These are phyloP conservation scores for Metaphire vulgaris DNA, from an alignment of 1,140 invertebrate genomes.

Conservation along the genomic window DNA sequence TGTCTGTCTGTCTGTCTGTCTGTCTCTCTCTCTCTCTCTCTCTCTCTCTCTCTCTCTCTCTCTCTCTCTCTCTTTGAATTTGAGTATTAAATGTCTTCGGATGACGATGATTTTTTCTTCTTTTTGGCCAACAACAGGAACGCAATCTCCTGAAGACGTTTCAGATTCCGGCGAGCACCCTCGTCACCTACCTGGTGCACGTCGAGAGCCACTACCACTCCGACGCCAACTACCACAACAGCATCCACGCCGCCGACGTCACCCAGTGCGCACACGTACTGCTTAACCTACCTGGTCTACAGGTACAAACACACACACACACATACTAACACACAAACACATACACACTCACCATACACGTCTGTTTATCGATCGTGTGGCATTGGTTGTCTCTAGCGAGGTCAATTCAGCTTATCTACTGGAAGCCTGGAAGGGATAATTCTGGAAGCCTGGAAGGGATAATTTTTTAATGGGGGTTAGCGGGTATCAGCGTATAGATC, in stretches of 20 bases:
- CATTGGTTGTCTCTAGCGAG: too few species aligned
- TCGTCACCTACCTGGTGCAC: slow-evolving; percentile 92
- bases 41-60: slow-evolving; percentile 7
- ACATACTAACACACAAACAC: too few species aligned
- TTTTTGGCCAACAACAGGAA: slow-evolving; percentile 60
- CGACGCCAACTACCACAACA: slow-evolving; percentile 55
- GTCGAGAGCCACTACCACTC: slow-evolving; percentile 92
- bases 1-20: not conserved
- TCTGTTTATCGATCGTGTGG: too few species aligned
- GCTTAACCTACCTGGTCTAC: slow-evolving; percentile 79
- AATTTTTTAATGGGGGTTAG: too few species aligned
- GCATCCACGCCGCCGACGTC: slow-evolving; percentile 56
- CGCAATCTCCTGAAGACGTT: slow-evolving; percentile 83
- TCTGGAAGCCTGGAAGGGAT: too few species aligned
- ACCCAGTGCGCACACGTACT: slow-evolving; percentile 54
- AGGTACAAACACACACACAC: slow-evolving; percentile 59
- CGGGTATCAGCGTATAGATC: too few species aligned
- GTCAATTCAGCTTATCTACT: too few species aligned
- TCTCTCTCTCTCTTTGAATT: slow-evolving; percentile 3
- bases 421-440: too few species aligned
- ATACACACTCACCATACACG: too few species aligned
- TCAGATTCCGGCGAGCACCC: slow-evolving; percentile 85
- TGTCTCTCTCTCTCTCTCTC: slow-evolving; percentile 5
- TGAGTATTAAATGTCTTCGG: too few species aligned
- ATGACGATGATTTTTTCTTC: not conserved